Conservation (phyloP, 2,113 vertebrate genomes). For the Gnathonemus longibarbis region DNA sequence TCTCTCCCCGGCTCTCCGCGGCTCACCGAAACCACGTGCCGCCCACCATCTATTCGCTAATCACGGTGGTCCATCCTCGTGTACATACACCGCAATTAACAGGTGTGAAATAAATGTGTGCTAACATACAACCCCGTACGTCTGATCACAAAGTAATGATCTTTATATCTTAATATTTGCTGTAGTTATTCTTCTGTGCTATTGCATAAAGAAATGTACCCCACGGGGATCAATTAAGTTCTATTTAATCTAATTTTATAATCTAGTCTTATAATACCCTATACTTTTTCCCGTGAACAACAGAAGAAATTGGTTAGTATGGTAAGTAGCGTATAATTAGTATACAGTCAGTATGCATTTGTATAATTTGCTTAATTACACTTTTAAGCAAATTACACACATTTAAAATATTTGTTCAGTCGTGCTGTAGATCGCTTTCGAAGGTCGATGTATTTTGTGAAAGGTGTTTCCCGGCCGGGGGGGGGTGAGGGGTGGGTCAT, state of each 20-base stretch:
- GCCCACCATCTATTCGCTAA: background rate
- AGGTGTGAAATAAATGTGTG: background rate
- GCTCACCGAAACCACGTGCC: background rate
- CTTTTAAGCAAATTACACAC: background rate
- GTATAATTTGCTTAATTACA: background rate
- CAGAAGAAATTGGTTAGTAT: background rate
- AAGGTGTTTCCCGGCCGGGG: background rate
- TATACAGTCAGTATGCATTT: background rate
- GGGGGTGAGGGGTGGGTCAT: background rate
- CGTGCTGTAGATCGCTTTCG: background rate
- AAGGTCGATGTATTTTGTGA: background rate
- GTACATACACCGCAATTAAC: background rate
- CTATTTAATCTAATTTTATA: background rate
- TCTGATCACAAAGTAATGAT: background rate
- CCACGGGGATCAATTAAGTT: background rate
- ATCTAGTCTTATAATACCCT: background rate
- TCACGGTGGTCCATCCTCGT: background rate
- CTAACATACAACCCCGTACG: background rate
- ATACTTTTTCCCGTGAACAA: background rate
- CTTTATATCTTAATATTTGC: background rate
- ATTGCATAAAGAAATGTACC: background rate
- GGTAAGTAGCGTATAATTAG: background rate
- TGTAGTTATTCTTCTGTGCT: background rate
- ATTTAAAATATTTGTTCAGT: background rate
- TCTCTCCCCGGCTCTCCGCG: background rate